A percentile compares a stretch with the other conserved stretches of the same genome.
Evolutionary conservation across 2,888 invertebrate species (phyloP).

Genomic region (Amphiduros pacificus): DNA sequence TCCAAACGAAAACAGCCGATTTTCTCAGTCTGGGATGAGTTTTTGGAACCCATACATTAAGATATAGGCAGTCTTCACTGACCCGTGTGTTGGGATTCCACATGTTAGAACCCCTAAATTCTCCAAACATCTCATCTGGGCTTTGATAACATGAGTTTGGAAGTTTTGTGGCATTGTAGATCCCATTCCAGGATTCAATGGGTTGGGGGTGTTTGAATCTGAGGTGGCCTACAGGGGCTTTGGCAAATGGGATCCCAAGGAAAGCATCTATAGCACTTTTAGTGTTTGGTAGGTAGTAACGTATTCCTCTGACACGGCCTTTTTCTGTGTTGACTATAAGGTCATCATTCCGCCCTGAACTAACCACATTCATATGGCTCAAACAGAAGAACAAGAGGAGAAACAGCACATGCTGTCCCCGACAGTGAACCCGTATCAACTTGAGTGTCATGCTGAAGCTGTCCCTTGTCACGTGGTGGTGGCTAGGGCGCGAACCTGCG

Average conservation of each 20-base stretch:
- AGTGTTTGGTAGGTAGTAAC: slow-evolving; percentile 25
- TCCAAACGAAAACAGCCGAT: slow-evolving; percentile 92
- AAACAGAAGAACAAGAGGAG: too few species aligned
- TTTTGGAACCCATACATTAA: slow-evolving; percentile 86
- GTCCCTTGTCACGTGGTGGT: too few species aligned
- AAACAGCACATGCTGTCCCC: too few species aligned
- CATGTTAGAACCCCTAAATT: slow-evolving; percentile 68
- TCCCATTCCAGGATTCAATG: slow-evolving; percentile 53
- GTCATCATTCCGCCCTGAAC: slow-evolving; percentile 18
- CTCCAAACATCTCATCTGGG: slow-evolving; percentile 29
- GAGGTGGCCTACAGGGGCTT: slow-evolving; percentile 67
- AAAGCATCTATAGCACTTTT: slow-evolving; percentile 40
- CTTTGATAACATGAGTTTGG: slow-evolving; percentile 34
- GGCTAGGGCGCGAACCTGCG: too few species aligned
- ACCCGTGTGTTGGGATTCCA: slow-evolving; percentile 94
- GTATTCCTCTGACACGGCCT: slow-evolving; percentile 27
- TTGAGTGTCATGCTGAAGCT: too few species aligned
- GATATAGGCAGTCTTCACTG: slow-evolving; percentile 92
- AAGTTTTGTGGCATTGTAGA: slow-evolving; percentile 72
- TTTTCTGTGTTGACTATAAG: slow-evolving; percentile 29
- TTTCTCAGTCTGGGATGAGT: slow-evolving; percentile 39
- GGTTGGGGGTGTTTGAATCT: slow-evolving; percentile 53
- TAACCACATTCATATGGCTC: slow-evolving; percentile 4
- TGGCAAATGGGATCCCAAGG: slow-evolving; percentile 58
- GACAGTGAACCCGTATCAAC: too few species aligned